Conservation (phyloP, 2,797 vertebrate genomes). For the Rhabdophis nuchalis region DNA sequence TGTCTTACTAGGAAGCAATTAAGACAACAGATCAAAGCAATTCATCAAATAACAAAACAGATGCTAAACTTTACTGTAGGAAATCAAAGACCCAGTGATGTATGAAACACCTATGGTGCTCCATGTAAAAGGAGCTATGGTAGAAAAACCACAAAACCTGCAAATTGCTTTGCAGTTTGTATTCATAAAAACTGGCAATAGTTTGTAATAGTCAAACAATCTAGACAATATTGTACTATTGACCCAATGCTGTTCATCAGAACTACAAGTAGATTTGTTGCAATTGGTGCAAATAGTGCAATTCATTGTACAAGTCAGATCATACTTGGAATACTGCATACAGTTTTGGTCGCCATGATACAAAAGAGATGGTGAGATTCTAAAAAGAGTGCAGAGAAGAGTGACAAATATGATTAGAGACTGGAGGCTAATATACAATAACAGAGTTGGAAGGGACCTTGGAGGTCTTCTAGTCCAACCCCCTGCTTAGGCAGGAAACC, state of each 20-base stretch:
- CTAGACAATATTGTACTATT: not conserved
- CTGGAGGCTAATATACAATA: not conserved
- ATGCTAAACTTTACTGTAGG: constrained; percentile 69
- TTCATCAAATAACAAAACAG: constrained; percentile 76
- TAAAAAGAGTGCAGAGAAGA: not conserved
- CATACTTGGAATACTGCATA: not conserved
- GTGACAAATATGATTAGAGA: not conserved
- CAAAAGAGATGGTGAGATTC: not conserved
- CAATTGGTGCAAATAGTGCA: not conserved
- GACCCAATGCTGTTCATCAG: not conserved
- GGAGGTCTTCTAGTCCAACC: too few species aligned
- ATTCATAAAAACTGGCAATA: not conserved
- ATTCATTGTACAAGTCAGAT: not conserved
- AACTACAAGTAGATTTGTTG: not conserved
- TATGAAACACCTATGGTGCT: constrained; percentile 45
- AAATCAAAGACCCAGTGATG: constrained; percentile 61
- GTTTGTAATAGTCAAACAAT: constrained; percentile 35
- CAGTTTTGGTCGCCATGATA: not conserved
- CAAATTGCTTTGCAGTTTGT: not conserved
- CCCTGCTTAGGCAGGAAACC: too few species aligned
- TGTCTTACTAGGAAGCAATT: constrained; percentile 76
- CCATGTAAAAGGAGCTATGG: constrained; percentile 36
- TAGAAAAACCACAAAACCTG: not conserved
- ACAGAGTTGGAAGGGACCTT: too few species aligned
- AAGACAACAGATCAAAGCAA: constrained; percentile 72